Base-by-base conservation (phyloP, 2,797 vertebrate species). In the Peromyscus attwateri region DNA sequence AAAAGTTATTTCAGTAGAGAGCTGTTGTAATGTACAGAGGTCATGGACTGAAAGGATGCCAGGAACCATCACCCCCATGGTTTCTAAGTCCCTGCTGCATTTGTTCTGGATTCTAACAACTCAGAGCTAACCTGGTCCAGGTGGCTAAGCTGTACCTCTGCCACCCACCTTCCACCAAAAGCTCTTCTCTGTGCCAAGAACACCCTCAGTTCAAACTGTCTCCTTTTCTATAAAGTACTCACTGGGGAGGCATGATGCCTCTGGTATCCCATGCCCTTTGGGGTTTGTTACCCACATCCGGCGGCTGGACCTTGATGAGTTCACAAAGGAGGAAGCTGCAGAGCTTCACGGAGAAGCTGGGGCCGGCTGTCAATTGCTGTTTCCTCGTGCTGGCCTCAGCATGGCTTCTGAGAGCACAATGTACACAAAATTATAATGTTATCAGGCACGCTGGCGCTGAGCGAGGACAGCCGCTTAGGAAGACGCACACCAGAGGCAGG, bases 351-450 rank as follows among this genome's bases (percentile, higher is more conserved):
- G 97, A 97, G 97, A 97, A 97, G 95, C 90, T 92, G 37, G 87
- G 75, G 40, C 94, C 64, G 88, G 95, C 98, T 97, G 98, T 97
- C 97, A 98, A 97, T 97, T 97, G 91, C 97, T 80, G 93, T 97
- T 98, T 96, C 97, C 95, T 97, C 37, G 21, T 0, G 31, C 97
- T 97, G 89, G 95, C 97, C 98, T 98, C 98, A 98, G 98, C 95
- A 62, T 93, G 98, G 97, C 97, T 98, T 98, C 97, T 25, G 97
- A 98, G 97, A 98, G 98, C 97, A 98, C 97, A 98, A 96, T 98
- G 98, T 98, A 98, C 98, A 98, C 98, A 98, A 98, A 98, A 98
- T 99, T 98, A 99, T 97, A 98, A 98, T 98, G 98, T 98, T 98
- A 98, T 98, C 98, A 98, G 98, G 97, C 97, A 98, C 97, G 92